These are phyloP conservation scores for Sylvilagus floridanus DNA, from an alignment of 2,797 vertebrate genomes.

Conservation along the genomic window DNA sequence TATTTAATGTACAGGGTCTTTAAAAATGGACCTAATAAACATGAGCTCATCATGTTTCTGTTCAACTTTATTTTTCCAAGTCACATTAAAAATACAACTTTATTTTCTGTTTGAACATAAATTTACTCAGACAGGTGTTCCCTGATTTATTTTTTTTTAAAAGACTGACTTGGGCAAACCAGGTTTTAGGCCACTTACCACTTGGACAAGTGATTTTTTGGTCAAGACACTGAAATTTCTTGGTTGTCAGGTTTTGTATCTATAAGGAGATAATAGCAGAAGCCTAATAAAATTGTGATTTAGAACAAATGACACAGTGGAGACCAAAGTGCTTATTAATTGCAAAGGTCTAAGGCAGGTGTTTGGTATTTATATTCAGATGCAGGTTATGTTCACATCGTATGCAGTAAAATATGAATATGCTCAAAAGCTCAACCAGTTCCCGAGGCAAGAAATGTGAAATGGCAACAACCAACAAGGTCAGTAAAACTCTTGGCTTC, in stretches of 20 bases:
- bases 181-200: neutral
- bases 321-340: neutral
- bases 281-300: neutral
- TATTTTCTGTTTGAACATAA: conserved; percentile 48
- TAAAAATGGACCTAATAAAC: neutral
- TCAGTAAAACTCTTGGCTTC: conserved; percentile 72
- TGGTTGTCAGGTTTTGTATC: conserved; percentile 3
- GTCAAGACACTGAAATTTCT: neutral
- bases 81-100: neutral
- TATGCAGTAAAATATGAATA: conserved; percentile 41
- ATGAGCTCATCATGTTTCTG: neutral
- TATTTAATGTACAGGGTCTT: neutral
- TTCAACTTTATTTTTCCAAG: conserved; percentile 49
- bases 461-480: conserved; percentile 37
- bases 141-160: neutral
- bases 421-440: conserved; percentile 33
- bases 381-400: neutral
- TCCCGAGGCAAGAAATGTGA: conserved; percentile 61
- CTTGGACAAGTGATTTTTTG: conserved; percentile 6
- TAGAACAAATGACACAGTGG: neutral
- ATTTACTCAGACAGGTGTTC: conserved; percentile 17
- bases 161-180: neutral
- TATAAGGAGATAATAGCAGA: conserved; percentile 13
- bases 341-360: neutral
- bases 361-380: conserved; percentile 50